Evolutionary conservation across 2,888 invertebrate species (phyloP).

Genomic region (Graphium colonna): DNA sequence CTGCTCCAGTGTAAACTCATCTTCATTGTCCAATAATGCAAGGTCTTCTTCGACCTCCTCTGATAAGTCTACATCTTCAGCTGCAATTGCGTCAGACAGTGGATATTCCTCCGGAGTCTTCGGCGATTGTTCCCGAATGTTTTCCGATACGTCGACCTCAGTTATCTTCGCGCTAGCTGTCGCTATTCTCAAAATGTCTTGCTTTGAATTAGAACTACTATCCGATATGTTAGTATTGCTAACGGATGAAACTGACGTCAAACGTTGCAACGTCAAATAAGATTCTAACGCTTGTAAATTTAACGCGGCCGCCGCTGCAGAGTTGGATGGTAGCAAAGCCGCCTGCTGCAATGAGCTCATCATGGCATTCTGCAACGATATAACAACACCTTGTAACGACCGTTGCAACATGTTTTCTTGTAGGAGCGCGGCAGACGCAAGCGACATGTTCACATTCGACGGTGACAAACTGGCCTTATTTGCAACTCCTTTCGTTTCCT

Average conservation of each 20-base stretch:
- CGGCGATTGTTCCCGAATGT: slow-evolving; percentile 64
- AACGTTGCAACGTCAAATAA: slow-evolving; percentile 89
- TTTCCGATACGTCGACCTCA: slow-evolving; percentile 63
- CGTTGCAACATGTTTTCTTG: slow-evolving; percentile 85
- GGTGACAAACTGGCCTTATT: slow-evolving; percentile 69
- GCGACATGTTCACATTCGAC: slow-evolving; percentile 69
- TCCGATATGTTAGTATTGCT: slow-evolving; percentile 56
- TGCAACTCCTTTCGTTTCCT: slow-evolving; percentile 60
- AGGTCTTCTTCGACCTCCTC: slow-evolving; percentile 88
- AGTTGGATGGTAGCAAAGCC: slow-evolving; percentile 89
- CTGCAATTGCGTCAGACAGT: slow-evolving; percentile 72
- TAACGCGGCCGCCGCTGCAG: slow-evolving; percentile 90
- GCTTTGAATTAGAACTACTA: slow-evolving; percentile 72
- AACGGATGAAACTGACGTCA: slow-evolving; percentile 84
- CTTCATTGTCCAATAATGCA: slow-evolving; percentile 87
- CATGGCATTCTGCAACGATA: slow-evolving; percentile 91
- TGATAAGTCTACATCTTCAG: slow-evolving; percentile 83
- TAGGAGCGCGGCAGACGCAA: slow-evolving; percentile 80
- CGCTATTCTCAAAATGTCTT: slow-evolving; percentile 84
- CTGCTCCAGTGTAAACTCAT: slow-evolving; percentile 82
- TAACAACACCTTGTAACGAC: slow-evolving; percentile 88
- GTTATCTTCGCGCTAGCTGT: slow-evolving; percentile 77
- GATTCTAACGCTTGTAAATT: slow-evolving; percentile 93
- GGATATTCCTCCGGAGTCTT: slow-evolving; percentile 74
- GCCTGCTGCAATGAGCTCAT: slow-evolving; percentile 92